Base-by-base conservation (phyloP, 2,113 vertebrate genomes). In the Ammodytes dubius region DNA sequence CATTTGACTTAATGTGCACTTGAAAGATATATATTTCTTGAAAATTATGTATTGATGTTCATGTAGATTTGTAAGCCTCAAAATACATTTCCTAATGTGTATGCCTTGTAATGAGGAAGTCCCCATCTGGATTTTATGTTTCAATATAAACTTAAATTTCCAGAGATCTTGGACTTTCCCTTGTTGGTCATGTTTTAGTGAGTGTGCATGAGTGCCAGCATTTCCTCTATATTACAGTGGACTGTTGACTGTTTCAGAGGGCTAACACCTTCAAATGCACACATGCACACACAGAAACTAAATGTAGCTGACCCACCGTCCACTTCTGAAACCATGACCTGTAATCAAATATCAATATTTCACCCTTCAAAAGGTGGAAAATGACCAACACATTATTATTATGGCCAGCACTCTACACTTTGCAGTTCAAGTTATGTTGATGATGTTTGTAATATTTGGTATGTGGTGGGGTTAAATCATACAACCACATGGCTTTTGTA, bases 221-320 rank as follows among this genome's bases (percentile, higher is more conserved):
- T 19, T 68, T 14, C 40, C 11, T 9, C 6, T 9, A 6, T 27
- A 53, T 53, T 47, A 0, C 0, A n/a, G n/a, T n/a, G n/a, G n/a
- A n/a, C n/a, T 57, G 42, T 37, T 80, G 42, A 74, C 11, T 63
- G 15, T 79, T 71, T 43, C 56, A 64, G 42, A 64, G 42, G 14
- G 39, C 60, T 7, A 15, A 42, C 15, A 52, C 46, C 5, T 8
- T 27, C 19, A 74, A 5, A 72, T 10, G 27, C 15, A 15, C 5
- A 40, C 14, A 42, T n/a, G 19, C 50, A 42, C 57, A 54, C 35
- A 37, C 10, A 27, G 3, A 54, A 68, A 60, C 52, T 65, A 46
- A 37, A 58, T 79, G 70, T 54, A 60, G 69, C 37, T 47, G 72
- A 82, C 70, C 52, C 67, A 43, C 40, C 74, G 46, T 40, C 40